Base-by-base conservation (phyloP, 2,113 vertebrate species). In the Bufo gargarizans region DNA sequence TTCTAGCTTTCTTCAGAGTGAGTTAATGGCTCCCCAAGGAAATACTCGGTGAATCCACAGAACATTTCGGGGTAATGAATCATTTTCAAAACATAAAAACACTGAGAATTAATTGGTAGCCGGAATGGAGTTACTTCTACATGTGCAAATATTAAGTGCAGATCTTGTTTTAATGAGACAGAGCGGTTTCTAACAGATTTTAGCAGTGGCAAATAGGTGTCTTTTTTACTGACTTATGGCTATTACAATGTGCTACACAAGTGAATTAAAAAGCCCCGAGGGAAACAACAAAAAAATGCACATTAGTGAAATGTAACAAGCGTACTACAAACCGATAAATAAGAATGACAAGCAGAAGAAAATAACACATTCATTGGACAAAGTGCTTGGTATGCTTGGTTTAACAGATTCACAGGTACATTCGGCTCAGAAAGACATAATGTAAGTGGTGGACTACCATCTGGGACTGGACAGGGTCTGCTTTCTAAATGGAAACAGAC, bases 31-130 rank as follows among this genome's bases (percentile, higher is more conserved):
- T 98, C 98, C 97, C 98, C 69, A 2, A 92, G 96, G 97, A 96
- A 93, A 91, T 88, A 91, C 92, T 91, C 47, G 95, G 93, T 93
- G 95, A 94, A 95, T 95, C 96, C 90, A 93, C 95, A 94, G 95
- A 95, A 94, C 96, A 94, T 97, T 97, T 95, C 94, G 96, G 95
- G 95, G 96, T 97, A 97, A 99, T 99, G 97, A 99, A 98, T 99
- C 97, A 97, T 96, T 97, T 97, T 97, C 96, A 96, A 97, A 98
- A 98, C 97, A 97, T 95, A 95, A 96, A 94, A 96, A 96, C 96
- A 96, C 90, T 96, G 96, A 96, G 96, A 96, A 99, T 99, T 98
- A 98, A 99, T 98, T 97, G 97, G 96, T 96, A 97, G 96, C 97
- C 97, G 96, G 96, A 96, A 97, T 96, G 96, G 95, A 49, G 96